These are phyloP conservation scores for Myotis davidii DNA, from an alignment of 2,113 vertebrate species.

Conservation along the genomic window DNA sequence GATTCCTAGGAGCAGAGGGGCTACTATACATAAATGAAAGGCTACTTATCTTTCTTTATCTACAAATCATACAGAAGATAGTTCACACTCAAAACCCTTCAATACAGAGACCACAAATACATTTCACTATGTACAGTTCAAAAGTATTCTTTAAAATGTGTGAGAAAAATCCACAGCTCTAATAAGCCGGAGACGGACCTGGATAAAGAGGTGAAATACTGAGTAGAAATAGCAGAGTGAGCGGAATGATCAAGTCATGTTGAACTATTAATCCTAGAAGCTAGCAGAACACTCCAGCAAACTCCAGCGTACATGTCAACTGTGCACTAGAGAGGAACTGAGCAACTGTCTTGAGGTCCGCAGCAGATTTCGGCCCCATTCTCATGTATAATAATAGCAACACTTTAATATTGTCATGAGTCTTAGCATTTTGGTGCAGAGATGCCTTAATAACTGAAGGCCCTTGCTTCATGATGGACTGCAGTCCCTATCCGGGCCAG, in stretches of 20 bases:
- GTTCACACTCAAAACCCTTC: background rate
- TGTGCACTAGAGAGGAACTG: background rate
- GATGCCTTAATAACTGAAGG: background rate
- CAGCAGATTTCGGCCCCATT: background rate
- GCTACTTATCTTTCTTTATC: background rate
- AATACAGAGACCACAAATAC: background rate
- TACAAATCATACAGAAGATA: background rate
- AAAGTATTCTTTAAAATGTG: constrained; percentile 8
- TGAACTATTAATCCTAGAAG: background rate
- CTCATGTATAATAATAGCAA: background rate
- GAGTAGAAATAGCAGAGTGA: background rate
- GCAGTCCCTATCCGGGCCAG: background rate
- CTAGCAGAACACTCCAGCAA: background rate
- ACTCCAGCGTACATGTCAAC: background rate
- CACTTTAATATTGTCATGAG: background rate
- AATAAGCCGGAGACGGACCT: background rate
- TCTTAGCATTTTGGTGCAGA: background rate
- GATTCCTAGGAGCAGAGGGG: background rate
- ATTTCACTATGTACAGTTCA: background rate
- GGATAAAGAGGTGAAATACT: background rate
- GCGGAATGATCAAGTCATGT: background rate
- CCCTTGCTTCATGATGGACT: background rate
- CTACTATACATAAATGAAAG: background rate
- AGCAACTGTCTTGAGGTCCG: background rate
- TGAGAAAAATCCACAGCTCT: background rate